A percentile compares a stretch with the other conserved stretches of the same genome.
phyloP scores from a whole-genome alignment of 2,797 vertebrate species.

The Ambastaia sidthimunki region DNA sequence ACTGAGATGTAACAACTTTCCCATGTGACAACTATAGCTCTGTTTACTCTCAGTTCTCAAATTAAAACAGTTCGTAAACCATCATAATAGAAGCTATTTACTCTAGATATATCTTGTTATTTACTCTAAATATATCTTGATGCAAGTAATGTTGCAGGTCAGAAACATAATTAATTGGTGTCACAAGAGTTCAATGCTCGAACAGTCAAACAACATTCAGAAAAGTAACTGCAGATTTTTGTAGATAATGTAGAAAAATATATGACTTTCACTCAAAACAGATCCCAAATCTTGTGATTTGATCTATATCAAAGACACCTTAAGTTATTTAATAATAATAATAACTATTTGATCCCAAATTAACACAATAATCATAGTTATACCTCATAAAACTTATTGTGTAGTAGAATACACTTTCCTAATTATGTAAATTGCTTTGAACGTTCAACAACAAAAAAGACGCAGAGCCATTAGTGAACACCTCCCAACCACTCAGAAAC shows the following conservation, averaged over 20 bases:
- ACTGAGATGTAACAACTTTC: neutral
- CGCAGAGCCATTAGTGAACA: constrained; percentile 57
- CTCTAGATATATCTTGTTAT: neutral
- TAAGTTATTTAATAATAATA: neutral
- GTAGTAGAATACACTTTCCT: constrained; percentile 12
- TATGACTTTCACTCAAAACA: neutral
- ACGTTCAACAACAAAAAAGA: constrained; percentile 61
- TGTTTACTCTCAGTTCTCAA: neutral
- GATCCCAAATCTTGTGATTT: neutral
- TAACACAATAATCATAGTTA: constrained; percentile 9
- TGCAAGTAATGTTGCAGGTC: neutral
- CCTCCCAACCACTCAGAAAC: constrained; percentile 64
- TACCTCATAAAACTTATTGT: constrained; percentile 11
- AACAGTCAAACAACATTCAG: neutral
- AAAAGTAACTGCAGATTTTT: neutral
- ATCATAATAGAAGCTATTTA: no score
- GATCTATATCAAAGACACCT: constrained; percentile 3
- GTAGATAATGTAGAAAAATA: neutral
- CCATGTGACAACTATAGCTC: neutral
- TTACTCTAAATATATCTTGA: neutral
- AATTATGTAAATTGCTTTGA: constrained; percentile 50
- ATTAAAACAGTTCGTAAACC: no score
- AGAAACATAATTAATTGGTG: neutral
- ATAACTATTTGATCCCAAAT: neutral
- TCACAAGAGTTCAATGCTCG: neutral